Conservation (phyloP, 2,888 invertebrate species). For the Candidula unifasciata region DNA sequence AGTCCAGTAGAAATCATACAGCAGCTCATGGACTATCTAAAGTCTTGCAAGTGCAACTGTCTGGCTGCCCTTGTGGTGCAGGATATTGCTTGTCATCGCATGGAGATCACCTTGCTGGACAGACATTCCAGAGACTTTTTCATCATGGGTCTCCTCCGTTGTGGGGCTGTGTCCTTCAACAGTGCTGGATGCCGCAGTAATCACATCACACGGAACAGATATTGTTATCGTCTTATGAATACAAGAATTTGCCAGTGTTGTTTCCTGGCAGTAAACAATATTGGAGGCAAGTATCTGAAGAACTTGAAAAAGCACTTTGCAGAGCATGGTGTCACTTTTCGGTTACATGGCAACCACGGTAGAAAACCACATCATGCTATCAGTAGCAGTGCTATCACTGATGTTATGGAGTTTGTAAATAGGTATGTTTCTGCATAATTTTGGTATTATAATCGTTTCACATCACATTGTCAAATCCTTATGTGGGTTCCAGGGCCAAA, state of each 20-base stretch:
- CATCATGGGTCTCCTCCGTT: slow-evolving; percentile 39
- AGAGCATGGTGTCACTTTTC: slow-evolving; percentile 31
- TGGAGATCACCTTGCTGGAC: slow-evolving; percentile 38
- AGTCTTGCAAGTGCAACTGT: slow-evolving; percentile 29
- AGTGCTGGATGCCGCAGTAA: background rate
- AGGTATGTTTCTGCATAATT: slow-evolving; percentile 10
- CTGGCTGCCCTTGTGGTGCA: slow-evolving; percentile 12
- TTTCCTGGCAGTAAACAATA: slow-evolving; percentile 39
- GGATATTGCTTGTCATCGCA: slow-evolving; percentile 43
- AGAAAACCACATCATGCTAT: slow-evolving; percentile 48
- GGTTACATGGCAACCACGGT: slow-evolving; percentile 40
- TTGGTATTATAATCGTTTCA: background rate
- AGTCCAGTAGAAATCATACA: slow-evolving; percentile 41
- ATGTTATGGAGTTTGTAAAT: slow-evolving; percentile 37
- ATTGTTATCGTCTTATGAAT: slow-evolving; percentile 33
- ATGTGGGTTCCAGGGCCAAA: too few species aligned
- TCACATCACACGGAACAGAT: slow-evolving; percentile 22
- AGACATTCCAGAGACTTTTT: slow-evolving; percentile 41
- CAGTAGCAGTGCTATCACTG: slow-evolving; percentile 12
- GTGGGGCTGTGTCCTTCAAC: slow-evolving; percentile 27
- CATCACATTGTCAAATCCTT: too few species aligned
- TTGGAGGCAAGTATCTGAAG: slow-evolving; percentile 40
- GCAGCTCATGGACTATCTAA: slow-evolving; percentile 33
- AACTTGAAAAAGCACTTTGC: slow-evolving; percentile 41
- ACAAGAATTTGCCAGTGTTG: slow-evolving; percentile 40